Evolutionary conservation across 2,888 invertebrate genomes (phyloP).

Genomic region (Panorpa germanica): DNA sequence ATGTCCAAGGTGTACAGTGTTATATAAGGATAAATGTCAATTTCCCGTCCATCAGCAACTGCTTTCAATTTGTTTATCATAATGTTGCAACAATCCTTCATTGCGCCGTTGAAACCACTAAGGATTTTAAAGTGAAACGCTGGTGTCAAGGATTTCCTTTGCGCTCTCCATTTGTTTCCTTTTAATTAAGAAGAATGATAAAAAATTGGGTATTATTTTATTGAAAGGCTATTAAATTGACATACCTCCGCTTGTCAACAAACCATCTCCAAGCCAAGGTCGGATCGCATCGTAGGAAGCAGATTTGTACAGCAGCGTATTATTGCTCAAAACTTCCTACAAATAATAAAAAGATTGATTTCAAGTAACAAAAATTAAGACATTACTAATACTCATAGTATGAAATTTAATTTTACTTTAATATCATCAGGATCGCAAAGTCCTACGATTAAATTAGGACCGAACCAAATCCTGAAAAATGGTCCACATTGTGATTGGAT

Average conservation of each 20-base stretch:
- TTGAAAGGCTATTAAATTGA: too few relatives aligned
- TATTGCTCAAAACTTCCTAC: too few relatives aligned
- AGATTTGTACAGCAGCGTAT: slow-evolving; percentile 1
- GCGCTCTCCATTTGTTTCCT: too few relatives aligned
- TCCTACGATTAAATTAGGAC: slow-evolving; percentile 20
- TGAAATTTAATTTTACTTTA: too few relatives aligned
- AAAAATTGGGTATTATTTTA: too few relatives aligned
- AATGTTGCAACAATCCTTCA: slow-evolving; percentile 1
- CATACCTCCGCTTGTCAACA: neutral
- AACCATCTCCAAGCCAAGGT: slow-evolving; percentile 1
- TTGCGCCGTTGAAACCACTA: slow-evolving; percentile 1
- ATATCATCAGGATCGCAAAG: slow-evolving; percentile 20
- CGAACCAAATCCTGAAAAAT: slow-evolving; percentile 21
- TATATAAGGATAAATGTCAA: neutral
- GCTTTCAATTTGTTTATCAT: neutral
- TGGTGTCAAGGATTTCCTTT: too few relatives aligned
- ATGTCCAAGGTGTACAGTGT: too few relatives aligned
- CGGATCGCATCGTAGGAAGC: neutral
- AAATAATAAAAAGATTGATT: too few relatives aligned
- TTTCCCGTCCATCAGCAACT: neutral
- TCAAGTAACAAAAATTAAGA: too few relatives aligned
- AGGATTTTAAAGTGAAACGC: too few relatives aligned
- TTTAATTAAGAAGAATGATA: too few relatives aligned
- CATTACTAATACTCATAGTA: too few relatives aligned
- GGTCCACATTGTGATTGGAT: slow-evolving; percentile 18